Percentiles rank a stretch among this genome's conserved stretches.
Conservation (phyloP, 1,140 invertebrate genomes). For the Euura lappo region DNA sequence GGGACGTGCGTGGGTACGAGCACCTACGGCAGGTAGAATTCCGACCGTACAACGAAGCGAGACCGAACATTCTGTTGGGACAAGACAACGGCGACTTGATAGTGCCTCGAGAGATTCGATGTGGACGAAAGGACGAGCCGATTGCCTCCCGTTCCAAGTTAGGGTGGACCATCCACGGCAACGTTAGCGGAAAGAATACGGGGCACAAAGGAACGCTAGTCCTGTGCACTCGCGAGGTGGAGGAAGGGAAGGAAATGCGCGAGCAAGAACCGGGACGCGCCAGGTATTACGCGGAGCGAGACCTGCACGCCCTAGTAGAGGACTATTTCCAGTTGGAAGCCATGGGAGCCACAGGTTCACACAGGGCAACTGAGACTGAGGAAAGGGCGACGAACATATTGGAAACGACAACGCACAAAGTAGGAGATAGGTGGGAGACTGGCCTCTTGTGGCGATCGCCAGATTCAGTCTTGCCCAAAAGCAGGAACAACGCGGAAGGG, state of each 20-base stretch:
- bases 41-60: neutral
- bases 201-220: no score
- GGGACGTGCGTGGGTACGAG: neutral
- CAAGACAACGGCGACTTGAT: slow-evolving; percentile 28
- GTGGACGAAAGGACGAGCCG: neutral
- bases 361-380: neutral
- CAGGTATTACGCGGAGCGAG: no score
- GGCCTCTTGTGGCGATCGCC: slow-evolving; percentile 21
- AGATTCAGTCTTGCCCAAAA: neutral
- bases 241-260: slow-evolving; percentile 6
- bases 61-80: slow-evolving; percentile 27
- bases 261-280: no score
- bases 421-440: slow-evolving; percentile 15
- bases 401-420: slow-evolving; percentile 2
- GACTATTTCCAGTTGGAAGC: slow-evolving; percentile 17
- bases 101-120: slow-evolving; percentile 3
- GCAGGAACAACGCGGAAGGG: slow-evolving; percentile 5
- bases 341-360: neutral
- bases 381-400: slow-evolving; percentile 17
- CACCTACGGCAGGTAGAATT: slow-evolving; percentile 8
- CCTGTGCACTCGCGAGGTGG: slow-evolving; percentile 10
- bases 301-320: slow-evolving; percentile 11
- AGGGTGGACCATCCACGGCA: slow-evolving; percentile 28
- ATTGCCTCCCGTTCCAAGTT: slow-evolving; percentile 17
- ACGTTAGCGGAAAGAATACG: neutral